A percentile compares a stretch with the other conserved stretches of the same genome.
phyloP scores from a whole-genome alignment of 2,888 invertebrate genomes.

The Thereva unica region DNA sequence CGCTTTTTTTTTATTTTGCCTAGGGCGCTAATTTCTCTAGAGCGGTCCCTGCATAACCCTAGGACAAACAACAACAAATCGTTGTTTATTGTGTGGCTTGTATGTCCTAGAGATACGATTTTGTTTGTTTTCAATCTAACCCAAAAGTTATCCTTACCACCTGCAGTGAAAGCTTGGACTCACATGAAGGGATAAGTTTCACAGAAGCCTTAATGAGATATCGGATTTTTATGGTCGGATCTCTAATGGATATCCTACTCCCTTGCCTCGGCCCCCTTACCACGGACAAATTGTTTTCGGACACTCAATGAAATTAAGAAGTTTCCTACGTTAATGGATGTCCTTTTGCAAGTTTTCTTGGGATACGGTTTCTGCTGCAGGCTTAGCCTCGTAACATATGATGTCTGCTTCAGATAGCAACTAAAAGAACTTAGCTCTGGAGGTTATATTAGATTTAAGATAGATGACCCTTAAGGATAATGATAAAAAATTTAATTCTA shows the following conservation, averaged over 20 bases:
- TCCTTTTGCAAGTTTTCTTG: conserved; percentile 29
- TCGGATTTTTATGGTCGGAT: conserved; percentile 34
- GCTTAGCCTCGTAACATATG: conserved; percentile 34
- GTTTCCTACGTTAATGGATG: conserved; percentile 36
- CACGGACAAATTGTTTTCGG: conserved; percentile 33
- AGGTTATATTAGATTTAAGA: too few species aligned
- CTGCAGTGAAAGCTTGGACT: conserved; percentile 1
- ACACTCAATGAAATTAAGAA: conserved; percentile 38
- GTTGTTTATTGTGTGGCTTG: background rate
- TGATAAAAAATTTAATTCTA: too few species aligned
- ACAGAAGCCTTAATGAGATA: conserved; percentile 35
- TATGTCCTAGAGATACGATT: background rate
- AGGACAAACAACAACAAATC: background rate
- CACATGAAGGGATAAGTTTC: conserved; percentile 32
- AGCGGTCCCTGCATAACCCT: too few species aligned
- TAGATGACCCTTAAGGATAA: too few species aligned
- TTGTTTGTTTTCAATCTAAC: conserved; percentile 23
- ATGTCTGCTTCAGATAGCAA: background rate
- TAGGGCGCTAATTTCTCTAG: too few species aligned
- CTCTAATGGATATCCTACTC: conserved; percentile 23
- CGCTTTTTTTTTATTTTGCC: too few species aligned
- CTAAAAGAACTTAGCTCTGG: too few species aligned
- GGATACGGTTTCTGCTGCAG: conserved; percentile 32
- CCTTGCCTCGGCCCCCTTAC: background rate
- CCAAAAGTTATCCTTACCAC: background rate